Base-by-base conservation (phyloP, 2,888 invertebrate species). In the Andrena camellia region DNA sequence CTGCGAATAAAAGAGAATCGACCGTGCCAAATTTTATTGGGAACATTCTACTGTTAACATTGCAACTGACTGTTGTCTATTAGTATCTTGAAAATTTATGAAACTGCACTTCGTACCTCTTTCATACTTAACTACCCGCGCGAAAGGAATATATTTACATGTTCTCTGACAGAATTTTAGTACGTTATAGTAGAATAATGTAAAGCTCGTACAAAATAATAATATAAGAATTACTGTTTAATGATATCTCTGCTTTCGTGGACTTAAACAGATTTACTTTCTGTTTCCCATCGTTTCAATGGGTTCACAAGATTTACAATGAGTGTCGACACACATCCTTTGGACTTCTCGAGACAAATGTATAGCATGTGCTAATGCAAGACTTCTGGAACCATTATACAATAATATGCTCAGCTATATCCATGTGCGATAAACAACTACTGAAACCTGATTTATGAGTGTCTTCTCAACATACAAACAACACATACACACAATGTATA, bases 371-470 rank as follows among this genome's bases (percentile, higher is more conserved):
- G 67, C 77, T 86, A 88, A 71, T 83, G 78, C 69, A 80, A 80
- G 63, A 81, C 80, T 78, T 86, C 63, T 82, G 88, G 85, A 88
- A 86, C 63, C 78, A 84, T 86, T 85, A 85, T 82, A 87, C 75
- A 74, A 73, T 66, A 79, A 83, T 84, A 79, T 85, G 80, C 77
- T 59, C 62, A 82, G 72, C 81, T 77, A 84, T 70, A 70, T 83
- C 42, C 71, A 59, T 85, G 83, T 88, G 80, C 83, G 72, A 80
- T 85, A 83, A 84, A 85, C 79, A 79, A 85, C 84, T 87, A 82
- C 76, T 79, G 80, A 84, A 87, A 76, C 64, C 69, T 80, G 68
- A 81, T 70, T 81, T 80, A 74, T 63, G 76, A 72, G 66, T 74
- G 74, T 72, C 29, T 66, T 52, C 63, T 52, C 63, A 20, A 73